Conservation (phyloP, 2,797 vertebrate species). For the Hoplostethus atlanticus region DNA sequence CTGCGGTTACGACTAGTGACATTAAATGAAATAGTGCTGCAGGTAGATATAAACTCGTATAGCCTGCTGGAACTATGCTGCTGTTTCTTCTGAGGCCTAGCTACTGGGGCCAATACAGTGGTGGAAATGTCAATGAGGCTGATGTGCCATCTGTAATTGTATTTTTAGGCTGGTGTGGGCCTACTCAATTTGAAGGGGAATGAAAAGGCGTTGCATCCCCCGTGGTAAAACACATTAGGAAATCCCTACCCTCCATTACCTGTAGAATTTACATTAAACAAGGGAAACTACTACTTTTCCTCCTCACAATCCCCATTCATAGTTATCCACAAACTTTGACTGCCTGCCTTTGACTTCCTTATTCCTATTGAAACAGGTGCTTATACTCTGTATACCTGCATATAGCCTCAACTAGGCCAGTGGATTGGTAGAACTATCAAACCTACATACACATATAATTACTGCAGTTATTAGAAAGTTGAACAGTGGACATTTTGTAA, state of each 20-base stretch:
- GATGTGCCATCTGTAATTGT: neutral
- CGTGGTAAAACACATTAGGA: slow-evolving; percentile 16
- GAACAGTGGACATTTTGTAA: neutral
- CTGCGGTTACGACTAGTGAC: slow-evolving; percentile 31
- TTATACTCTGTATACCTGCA: too few relatives aligned
- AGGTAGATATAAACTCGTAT: slow-evolving; percentile 41
- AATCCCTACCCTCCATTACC: slow-evolving; percentile 2
- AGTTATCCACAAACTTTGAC: neutral
- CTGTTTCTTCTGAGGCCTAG: slow-evolving; percentile 19
- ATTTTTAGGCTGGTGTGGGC: neutral
- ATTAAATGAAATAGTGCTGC: slow-evolving; percentile 31
- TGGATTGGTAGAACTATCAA: neutral
- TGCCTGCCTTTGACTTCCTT: too few relatives aligned
- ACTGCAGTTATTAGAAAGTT: neutral
- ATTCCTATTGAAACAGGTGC: too few relatives aligned
- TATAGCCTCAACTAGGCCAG: too few relatives aligned
- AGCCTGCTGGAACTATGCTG: slow-evolving; percentile 8
- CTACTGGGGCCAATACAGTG: neutral
- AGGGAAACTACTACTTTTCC: neutral
- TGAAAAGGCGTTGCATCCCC: neutral
- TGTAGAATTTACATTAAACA: neutral
- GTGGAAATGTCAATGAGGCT: slow-evolving; percentile 9
- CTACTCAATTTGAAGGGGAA: neutral
- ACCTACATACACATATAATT: neutral
- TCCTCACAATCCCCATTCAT: neutral